Evolutionary conservation across 1,140 invertebrate genomes (phyloP), one percentile per base, ranked within the genome.

Genomic region (Nylanderia fulva): DNA sequence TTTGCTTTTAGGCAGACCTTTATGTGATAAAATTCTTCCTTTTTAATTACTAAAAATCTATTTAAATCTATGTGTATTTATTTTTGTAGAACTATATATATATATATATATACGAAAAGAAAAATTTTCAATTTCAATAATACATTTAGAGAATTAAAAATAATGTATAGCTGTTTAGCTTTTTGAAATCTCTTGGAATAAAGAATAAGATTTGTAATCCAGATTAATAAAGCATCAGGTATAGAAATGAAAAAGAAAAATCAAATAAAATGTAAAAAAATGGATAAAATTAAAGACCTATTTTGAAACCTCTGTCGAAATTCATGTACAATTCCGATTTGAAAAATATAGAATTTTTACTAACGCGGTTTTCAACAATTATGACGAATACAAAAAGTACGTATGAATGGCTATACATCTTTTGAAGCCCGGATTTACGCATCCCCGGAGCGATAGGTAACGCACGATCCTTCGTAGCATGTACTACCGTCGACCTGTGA

Each of bases 401-500:
- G 29, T 33, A 33, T 33, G 29, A 33, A 33, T n/a, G 27, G 27
- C 39, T 7, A 24, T 21, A n/a, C 6, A 21, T 66, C 33, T 36
- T 39, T 39, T 18, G 45, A 18, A 45, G 7, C 18, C 11, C 29
- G 7, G 18, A 45, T 54, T 39, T 71, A 85, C 86, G 86, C 66
- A 36, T 54, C 15, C 74, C 69, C 84, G 56, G 54, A 58, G 79
- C 60, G 79, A 79, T 48, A 64, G 39, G 74, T 52, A 89, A 85
- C 85, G 85, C 79, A 74, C 58, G 52, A 82, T 54, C 80, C 68
- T 68, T 71, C 76, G 80, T 66, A 77, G 80, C 79, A 29, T 61
- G 85, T 52, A 64, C 75, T 61, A 85, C 75, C 39, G 82, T 56
- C 86, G 90, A 91, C 86, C 90, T 90, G 83, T 89, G 90, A 89